Evolutionary conservation across 2,888 invertebrate genomes (phyloP).

Genomic region (Thalpophila matura): DNA sequence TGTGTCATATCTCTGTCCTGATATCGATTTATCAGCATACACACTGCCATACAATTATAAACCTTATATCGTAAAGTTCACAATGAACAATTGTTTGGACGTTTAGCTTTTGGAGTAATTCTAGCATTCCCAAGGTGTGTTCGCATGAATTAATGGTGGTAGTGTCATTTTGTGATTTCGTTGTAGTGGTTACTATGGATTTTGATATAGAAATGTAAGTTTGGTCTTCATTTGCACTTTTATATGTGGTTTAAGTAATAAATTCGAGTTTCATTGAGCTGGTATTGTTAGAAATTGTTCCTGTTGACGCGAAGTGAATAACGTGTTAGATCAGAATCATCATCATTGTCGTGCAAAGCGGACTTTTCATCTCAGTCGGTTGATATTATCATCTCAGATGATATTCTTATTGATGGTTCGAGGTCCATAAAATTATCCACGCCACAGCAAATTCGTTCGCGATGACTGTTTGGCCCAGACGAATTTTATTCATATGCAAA

Average conservation of each 20-base stretch:
- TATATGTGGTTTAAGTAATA: neutral
- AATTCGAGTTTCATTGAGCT: constrained; percentile 1
- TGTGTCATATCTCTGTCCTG: constrained; percentile 52
- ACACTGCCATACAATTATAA: neutral
- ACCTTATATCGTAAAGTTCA: neutral
- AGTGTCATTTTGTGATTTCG: constrained; percentile 37
- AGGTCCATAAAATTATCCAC: constrained; percentile 13
- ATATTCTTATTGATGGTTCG: neutral
- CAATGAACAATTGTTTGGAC: constrained; percentile 12
- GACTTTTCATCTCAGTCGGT: neutral
- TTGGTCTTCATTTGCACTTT: constrained; percentile 1
- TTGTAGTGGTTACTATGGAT: constrained; percentile 51
- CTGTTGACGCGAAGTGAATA: neutral
- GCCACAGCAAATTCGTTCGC: constrained; percentile 12
- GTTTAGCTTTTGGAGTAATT: constrained; percentile 4
- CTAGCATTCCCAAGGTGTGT: constrained; percentile 44
- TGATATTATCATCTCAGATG: neutral
- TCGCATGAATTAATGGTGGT: constrained; percentile 29
- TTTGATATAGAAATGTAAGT: constrained; percentile 40
- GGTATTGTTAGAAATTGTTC: neutral
- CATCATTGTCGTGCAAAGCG: neutral
- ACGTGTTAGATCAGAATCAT: neutral
- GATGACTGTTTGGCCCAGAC: neutral
- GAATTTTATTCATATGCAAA: constrained; percentile 34
- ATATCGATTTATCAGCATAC: constrained; percentile 57